These are phyloP conservation scores for Drosophila mauritiana DNA, from an alignment of 1,140 invertebrate species.

Conservation along the genomic window DNA sequence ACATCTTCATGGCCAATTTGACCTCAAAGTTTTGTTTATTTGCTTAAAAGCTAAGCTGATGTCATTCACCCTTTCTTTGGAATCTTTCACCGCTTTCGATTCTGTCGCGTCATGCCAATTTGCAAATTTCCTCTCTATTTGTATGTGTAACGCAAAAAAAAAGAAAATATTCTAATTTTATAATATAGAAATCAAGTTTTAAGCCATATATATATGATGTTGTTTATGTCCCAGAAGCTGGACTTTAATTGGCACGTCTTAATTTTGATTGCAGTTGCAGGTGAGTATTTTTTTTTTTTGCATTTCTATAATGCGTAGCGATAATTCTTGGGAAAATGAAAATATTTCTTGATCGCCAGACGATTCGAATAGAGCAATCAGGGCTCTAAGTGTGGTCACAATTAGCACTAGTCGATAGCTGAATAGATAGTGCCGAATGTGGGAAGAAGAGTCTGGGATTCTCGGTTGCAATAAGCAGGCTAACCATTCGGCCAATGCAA, in stretches of 20 bases:
- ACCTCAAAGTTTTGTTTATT: neutral
- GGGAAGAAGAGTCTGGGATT: conserved; percentile 6
- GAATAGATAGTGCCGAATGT: conserved; percentile 1
- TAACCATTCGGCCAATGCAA: conserved; percentile 1
- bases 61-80: conserved; percentile 25
- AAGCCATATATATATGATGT: neutral
- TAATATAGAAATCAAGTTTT: conserved; percentile 8
- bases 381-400: neutral
- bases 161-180: conserved; percentile 6
- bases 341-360: neutral
- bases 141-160: neutral
- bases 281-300: too few species aligned
- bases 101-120: conserved; percentile 39
- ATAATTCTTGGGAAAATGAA: neutral
- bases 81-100: conserved; percentile 21
- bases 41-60: neutral
- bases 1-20: conserved; percentile 17
- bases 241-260: neutral
- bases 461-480: neutral
- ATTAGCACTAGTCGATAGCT: conserved; percentile 1
- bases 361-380: neutral
- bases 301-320: neutral
- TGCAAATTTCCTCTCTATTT: conserved; percentile 3
- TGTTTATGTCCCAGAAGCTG: too few species aligned
- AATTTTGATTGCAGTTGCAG: neutral